phyloP scores from a whole-genome alignment of 2,113 vertebrate species.

The Pelodiscus sinensis region DNA sequence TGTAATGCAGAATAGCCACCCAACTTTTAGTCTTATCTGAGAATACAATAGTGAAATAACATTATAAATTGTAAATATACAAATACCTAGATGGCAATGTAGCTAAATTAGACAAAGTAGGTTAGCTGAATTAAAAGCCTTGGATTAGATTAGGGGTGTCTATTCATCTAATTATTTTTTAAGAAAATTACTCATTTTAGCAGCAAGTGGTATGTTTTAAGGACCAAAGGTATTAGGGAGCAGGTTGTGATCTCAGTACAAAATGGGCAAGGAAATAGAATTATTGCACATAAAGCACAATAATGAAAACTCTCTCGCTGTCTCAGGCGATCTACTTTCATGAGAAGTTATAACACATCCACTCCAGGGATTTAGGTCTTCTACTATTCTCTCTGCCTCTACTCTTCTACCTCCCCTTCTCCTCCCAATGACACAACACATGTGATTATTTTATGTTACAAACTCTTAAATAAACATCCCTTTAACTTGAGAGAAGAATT shows the following conservation, averaged over 20 bases:
- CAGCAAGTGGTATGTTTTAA: neutral
- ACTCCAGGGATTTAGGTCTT: neutral
- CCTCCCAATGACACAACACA: neutral
- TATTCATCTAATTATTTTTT: slow-evolving; percentile 10
- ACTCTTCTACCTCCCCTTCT: neutral
- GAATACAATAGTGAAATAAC: slow-evolving; percentile 57
- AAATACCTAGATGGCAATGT: slow-evolving; percentile 40
- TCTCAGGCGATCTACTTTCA: neutral
- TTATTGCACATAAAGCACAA: neutral
- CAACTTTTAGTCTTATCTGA: slow-evolving; percentile 29
- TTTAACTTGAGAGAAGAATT: slow-evolving; percentile 20
- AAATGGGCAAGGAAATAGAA: neutral
- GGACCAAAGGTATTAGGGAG: neutral
- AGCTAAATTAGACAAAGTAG: slow-evolving; percentile 37
- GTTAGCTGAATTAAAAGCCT: slow-evolving; percentile 47
- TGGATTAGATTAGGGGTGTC: slow-evolving; percentile 44
- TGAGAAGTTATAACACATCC: neutral
- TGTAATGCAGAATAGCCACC: slow-evolving; percentile 54
- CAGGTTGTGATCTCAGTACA: neutral
- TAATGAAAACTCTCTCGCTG: neutral
- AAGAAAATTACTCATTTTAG: slow-evolving; percentile 20
- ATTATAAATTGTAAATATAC: slow-evolving; percentile 14
- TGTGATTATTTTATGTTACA: neutral
- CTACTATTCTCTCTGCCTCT: neutral
- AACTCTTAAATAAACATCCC: slow-evolving; percentile 2